Conservation (phyloP, 1,140 invertebrate species). For the Sitodiplosis mosellana region DNA sequence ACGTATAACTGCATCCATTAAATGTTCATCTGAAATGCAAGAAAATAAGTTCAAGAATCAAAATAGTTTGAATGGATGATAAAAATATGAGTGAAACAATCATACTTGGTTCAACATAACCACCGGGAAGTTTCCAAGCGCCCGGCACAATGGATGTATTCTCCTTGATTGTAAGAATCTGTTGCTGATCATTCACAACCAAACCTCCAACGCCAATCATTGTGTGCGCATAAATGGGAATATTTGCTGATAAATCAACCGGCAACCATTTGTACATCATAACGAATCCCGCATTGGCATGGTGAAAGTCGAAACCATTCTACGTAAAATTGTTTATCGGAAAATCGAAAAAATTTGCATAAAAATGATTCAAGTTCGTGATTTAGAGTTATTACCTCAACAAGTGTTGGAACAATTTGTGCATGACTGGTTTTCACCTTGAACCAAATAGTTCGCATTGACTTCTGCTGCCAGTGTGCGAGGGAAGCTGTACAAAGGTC, state of each 20-base stretch:
- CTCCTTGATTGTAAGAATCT: slow-evolving; percentile 66
- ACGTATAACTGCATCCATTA: slow-evolving; percentile 54
- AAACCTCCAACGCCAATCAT: slow-evolving; percentile 75
- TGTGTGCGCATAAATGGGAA: slow-evolving; percentile 70
- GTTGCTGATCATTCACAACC: slow-evolving; percentile 53
- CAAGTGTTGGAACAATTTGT: slow-evolving; percentile 57
- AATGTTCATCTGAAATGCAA: slow-evolving; percentile 47
- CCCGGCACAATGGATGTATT: slow-evolving; percentile 37
- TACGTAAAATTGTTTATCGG: slow-evolving; percentile 20
- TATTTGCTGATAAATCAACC: slow-evolving; percentile 35
- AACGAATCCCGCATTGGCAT: slow-evolving; percentile 58
- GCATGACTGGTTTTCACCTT: slow-evolving; percentile 47
- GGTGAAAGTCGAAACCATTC: slow-evolving; percentile 73
- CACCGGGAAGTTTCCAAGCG: slow-evolving; percentile 82
- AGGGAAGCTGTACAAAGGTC: slow-evolving; percentile 44
- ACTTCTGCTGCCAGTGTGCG: slow-evolving; percentile 40
- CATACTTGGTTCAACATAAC: slow-evolving; percentile 68
- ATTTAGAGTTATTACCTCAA: slow-evolving; percentile 31
- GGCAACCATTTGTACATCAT: slow-evolving; percentile 69
- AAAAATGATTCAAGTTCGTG: slow-evolving; percentile 3
- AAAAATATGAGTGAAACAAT: slow-evolving; percentile 1
- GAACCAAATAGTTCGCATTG: slow-evolving; percentile 66
- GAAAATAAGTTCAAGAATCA: not conserved
- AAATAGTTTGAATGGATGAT: not conserved
- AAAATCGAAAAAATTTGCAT: slow-evolving; percentile 1